These are phyloP conservation scores for Procambarus clarkii DNA, from an alignment of 1,140 invertebrate species.

Conservation along the genomic window DNA sequence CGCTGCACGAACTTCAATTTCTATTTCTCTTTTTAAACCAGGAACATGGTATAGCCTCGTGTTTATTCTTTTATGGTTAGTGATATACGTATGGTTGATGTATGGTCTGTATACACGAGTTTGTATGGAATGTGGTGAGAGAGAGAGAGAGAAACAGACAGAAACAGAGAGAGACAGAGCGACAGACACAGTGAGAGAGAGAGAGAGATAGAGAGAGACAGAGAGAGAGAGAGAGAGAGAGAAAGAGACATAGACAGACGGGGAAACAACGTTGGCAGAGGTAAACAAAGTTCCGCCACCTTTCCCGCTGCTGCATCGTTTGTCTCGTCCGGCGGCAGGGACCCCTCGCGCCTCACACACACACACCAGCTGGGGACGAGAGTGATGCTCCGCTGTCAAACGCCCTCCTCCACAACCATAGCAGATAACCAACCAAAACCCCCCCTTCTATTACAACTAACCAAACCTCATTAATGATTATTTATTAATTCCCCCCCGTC, in stretches of 20 bases:
- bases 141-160: no score
- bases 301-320: conserved; percentile 25
- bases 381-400: conserved; percentile 42
- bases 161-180: no score
- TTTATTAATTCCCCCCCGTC: background rate
- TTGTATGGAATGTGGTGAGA: no score
- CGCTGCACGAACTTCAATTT: no score
- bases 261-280: no score
- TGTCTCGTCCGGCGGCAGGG: conserved; percentile 1
- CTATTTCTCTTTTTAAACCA: no score
- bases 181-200: background rate
- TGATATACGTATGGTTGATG: no score
- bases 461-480: no score
- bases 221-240: background rate
- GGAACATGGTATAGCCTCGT: no score
- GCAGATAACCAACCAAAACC: background rate
- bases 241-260: background rate
- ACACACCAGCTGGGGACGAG: conserved; percentile 45
- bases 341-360: no score
- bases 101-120: no score
- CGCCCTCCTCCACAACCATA: background rate
- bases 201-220: background rate
- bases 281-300: conserved; percentile 6
- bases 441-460: background rate
- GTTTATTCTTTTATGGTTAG: no score